These are phyloP conservation scores for Lathamus discolor DNA, from an alignment of 2,113 vertebrate species.

Conservation along the genomic window DNA sequence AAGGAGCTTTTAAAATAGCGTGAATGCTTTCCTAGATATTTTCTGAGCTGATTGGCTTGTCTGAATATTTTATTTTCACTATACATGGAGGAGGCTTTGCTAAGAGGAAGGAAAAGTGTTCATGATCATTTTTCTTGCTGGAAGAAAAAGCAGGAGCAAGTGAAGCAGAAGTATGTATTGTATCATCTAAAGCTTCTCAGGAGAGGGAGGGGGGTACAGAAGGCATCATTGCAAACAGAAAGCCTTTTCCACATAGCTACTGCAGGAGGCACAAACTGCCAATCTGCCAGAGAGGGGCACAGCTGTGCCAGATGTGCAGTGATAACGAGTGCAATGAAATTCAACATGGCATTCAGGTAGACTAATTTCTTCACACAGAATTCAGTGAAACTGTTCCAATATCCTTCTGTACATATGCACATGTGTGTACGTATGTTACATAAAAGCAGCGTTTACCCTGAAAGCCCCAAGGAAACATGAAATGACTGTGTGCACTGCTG, in stretches of 20 bases:
- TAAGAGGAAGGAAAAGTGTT: background rate
- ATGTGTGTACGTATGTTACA: background rate
- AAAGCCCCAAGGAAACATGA: conserved; percentile 27
- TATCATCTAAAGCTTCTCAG: background rate
- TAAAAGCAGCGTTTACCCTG: conserved; percentile 23
- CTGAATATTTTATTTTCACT: conserved; percentile 15
- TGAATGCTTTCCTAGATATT: background rate
- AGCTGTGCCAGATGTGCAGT: conserved; percentile 7
- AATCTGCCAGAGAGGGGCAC: background rate
- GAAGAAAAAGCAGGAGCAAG: background rate
- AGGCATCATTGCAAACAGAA: background rate
- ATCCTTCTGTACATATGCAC: background rate
- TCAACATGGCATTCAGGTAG: background rate
- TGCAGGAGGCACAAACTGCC: background rate
- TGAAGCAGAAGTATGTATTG: background rate
- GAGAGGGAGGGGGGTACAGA: background rate
- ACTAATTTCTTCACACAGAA: background rate
- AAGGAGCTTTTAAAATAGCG: background rate
- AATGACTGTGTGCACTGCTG: background rate
- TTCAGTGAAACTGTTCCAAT: background rate
- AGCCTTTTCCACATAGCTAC: background rate
- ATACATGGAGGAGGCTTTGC: background rate
- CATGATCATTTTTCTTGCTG: background rate
- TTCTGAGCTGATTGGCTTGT: background rate
- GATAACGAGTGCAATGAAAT: background rate